Base-by-base conservation (phyloP, 2,113 vertebrate genomes). In the Microtus ochrogaster region DNA sequence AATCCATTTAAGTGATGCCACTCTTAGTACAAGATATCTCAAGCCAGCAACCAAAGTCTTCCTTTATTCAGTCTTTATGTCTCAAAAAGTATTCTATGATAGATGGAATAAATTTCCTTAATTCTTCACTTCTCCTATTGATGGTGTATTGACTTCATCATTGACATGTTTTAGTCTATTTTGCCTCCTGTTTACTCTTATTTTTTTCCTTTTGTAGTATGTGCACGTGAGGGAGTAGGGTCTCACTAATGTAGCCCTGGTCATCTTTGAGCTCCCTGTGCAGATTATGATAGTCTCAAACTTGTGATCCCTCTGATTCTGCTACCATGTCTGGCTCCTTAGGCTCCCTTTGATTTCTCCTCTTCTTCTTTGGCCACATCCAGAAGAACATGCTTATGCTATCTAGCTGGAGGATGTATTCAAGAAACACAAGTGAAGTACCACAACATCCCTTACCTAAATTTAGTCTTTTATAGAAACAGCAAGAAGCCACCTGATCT, bases 101-200 rank as follows among this genome's bases (percentile, higher is more conserved):
- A 66, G 73, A 82, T 83, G 66, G 55, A 41, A 52, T 22, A n/a
- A 52, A 78, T 87, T 10, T 30, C 78, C 13, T 28, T 55, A 36
- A 81, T 94, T 89, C 19, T 90, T 95, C 11, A 79, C 8, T 58
- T 84, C 13, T 94, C 14, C 47, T 14, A 41, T 58, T 55, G 12
- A 84, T 83, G 19, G 44, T 22, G 9, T 16, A 74, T 78, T 92
- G 68, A 41, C 10, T n/a, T 49, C n/a, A 78, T 93, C 36, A 73
- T 2, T 81, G 55, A 77, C 33, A 84, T 90, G 41, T 16, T 92
- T 94, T 94, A 11, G 33, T 16, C 66, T 63, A 77, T 24, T 78
- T 97, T 96, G 82, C 52, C 39, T 95, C 39, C 47, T 92, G 90
- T 4, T 90, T 68, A 26, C 3, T 86, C 33, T 87, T 86, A n/a